These are phyloP conservation scores for Collichthys lucidus DNA, from an alignment of 2,113 vertebrate genomes.

Conservation along the genomic window DNA sequence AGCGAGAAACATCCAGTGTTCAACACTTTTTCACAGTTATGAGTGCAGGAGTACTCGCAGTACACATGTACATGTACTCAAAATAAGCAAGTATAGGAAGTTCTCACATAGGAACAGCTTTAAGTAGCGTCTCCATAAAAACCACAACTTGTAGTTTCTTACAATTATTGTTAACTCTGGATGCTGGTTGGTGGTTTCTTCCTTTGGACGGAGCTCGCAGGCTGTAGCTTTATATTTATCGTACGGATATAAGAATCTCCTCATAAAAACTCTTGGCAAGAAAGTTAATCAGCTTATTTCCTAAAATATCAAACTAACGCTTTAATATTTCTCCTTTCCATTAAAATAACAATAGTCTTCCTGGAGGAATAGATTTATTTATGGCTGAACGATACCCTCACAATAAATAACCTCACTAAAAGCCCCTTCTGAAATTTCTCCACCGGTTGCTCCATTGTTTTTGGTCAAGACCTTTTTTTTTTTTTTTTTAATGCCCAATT, in stretches of 20 bases:
- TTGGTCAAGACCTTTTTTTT: constrained; percentile 23
- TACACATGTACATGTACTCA: no score
- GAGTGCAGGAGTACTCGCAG: no score
- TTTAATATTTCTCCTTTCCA: background rate
- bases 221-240: background rate
- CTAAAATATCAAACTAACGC: background rate
- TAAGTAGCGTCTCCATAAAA: background rate
- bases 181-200: background rate
- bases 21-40: no score
- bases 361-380: constrained; percentile 28
- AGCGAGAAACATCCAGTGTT: no score
- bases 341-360: constrained; percentile 28
- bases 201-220: background rate
- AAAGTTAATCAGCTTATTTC: background rate
- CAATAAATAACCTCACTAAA: background rate
- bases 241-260: background rate
- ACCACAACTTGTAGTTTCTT: background rate
- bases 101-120: background rate
- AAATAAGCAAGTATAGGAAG: no score
- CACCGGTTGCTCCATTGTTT: constrained; percentile 46
- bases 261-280: background rate
- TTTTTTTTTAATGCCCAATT: background rate
- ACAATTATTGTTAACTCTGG: background rate
- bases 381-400: constrained; percentile 25
- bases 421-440: constrained; percentile 2